phyloP scores from a whole-genome alignment of 2,113 vertebrate species.

The Stercorarius parasiticus region DNA sequence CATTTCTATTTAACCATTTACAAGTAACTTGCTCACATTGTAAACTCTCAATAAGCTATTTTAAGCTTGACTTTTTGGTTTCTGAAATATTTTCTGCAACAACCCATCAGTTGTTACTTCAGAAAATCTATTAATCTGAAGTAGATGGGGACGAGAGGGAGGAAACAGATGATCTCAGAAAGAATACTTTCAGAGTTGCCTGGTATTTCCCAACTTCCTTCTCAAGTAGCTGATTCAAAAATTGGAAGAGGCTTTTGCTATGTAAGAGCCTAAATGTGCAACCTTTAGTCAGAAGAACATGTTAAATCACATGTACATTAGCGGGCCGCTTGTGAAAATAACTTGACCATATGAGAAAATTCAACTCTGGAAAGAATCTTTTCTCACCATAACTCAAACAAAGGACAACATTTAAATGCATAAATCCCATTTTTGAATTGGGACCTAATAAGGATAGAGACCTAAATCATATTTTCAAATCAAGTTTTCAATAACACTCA shows the following conservation, averaged over 20 bases:
- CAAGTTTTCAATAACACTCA: neutral
- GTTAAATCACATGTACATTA: neutral
- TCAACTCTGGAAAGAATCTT: neutral
- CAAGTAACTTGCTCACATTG: neutral
- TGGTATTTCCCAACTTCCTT: neutral
- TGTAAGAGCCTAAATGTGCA: neutral
- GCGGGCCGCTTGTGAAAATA: neutral
- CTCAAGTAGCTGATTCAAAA: neutral
- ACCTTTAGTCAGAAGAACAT: neutral
- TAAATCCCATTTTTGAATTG: neutral
- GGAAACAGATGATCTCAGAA: neutral
- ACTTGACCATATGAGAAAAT: neutral
- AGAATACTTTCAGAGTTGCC: neutral
- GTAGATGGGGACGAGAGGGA: neutral
- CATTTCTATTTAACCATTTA: neutral
- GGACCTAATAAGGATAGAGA: neutral
- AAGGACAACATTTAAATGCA: neutral
- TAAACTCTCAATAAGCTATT: neutral
- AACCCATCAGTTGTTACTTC: neutral
- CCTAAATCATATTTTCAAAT: neutral
- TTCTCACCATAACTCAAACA: neutral
- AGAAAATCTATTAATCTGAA: neutral
- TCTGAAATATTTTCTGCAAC: neutral
- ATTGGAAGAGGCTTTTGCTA: neutral
- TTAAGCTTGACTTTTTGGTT: neutral